phyloP scores from a whole-genome alignment of 2,888 invertebrate genomes.

The Panopea generosa region DNA sequence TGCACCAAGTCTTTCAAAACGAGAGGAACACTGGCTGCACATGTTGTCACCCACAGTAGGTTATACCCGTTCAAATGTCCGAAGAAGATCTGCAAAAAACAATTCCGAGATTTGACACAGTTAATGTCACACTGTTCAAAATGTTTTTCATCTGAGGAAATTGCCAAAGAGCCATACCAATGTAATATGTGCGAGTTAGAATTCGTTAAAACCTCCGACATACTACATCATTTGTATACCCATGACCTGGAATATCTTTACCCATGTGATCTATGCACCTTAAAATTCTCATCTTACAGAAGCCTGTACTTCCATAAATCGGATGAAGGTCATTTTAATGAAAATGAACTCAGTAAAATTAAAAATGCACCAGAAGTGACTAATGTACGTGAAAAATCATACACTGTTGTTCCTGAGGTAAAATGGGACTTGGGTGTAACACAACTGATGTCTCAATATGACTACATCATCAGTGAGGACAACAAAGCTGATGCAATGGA shows the following conservation, averaged over 20 bases:
- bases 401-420: neutral
- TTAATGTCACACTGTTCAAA: constrained; percentile 5
- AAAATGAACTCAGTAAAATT: constrained; percentile 5
- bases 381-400: neutral
- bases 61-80: constrained; percentile 38
- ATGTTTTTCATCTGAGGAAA: constrained; percentile 2
- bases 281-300: constrained; percentile 4
- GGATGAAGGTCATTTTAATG: constrained; percentile 20
- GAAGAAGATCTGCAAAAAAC: constrained; percentile 8
- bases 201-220: neutral
- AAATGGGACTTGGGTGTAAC: constrained; percentile 1
- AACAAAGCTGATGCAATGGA: neutral
- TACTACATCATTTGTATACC: constrained; percentile 11
- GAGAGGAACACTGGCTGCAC: constrained; percentile 10
- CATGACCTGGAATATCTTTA: constrained; percentile 33
- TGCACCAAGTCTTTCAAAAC: constrained; percentile 32
- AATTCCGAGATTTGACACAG: constrained; percentile 8
- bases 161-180: neutral
- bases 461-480: constrained; percentile 3
- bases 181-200: constrained; percentile 21
- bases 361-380: neutral
- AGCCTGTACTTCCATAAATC: constrained; percentile 33
- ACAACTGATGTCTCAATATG: constrained; percentile 23
- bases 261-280: constrained; percentile 26
- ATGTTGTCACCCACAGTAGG: constrained; percentile 29